Evolutionary conservation across 2,113 vertebrate species (phyloP).

Genomic region (Procavia capensis): DNA sequence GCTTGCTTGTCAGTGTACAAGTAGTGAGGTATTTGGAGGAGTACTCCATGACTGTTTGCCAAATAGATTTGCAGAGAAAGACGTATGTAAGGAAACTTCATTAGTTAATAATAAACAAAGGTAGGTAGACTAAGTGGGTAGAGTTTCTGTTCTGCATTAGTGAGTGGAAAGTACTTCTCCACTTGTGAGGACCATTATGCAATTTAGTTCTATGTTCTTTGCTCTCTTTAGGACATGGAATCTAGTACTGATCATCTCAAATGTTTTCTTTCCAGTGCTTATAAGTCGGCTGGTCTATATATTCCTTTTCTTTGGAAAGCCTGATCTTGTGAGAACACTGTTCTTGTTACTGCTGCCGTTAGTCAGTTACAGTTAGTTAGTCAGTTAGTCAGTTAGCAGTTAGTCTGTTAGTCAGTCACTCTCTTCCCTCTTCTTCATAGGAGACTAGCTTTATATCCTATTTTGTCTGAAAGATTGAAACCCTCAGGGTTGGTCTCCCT

Average conservation of each 20-base stretch:
- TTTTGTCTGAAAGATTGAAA: not conserved
- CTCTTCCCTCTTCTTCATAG: not conserved
- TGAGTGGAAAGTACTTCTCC: not conserved
- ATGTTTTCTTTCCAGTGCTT: not conserved
- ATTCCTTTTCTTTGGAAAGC: not conserved
- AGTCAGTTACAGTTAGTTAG: too few species aligned
- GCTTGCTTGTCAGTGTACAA: too few species aligned
- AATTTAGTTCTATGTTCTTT: not conserved
- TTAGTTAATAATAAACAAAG: too few species aligned
- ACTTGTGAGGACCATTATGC: not conserved
- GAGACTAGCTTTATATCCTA: not conserved
- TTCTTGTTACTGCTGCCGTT: not conserved
- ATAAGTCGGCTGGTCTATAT: not conserved
- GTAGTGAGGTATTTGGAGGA: too few species aligned
- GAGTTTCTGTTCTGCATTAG: not conserved
- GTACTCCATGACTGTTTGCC: not conserved
- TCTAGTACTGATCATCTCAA: not conserved
- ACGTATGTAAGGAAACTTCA: not conserved
- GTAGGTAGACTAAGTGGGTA: not conserved
- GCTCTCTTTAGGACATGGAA: not conserved
- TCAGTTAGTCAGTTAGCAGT: too few species aligned
- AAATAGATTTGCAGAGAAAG: not conserved
- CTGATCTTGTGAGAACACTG: not conserved
- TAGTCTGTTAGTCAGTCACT: not conserved
- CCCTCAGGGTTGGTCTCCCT: not conserved